Percentiles rank a stretch among this genome's conserved stretches.
These are phyloP conservation scores for Calliopum simillimum DNA, from an alignment of 2,888 invertebrate species.

Conservation along the genomic window DNA sequence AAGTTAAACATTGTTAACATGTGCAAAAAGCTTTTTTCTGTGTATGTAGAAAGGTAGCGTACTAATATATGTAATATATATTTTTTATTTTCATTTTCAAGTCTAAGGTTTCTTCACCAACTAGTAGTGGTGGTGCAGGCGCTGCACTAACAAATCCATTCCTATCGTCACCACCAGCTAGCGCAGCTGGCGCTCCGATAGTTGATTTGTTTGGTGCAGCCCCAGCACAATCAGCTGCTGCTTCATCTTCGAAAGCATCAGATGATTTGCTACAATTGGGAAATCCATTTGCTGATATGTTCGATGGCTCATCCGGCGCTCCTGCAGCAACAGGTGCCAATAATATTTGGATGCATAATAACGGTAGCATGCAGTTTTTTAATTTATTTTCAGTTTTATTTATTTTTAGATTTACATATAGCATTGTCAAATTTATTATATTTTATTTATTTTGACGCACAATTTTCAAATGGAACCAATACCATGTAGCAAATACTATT, in stretches of 20 bases:
- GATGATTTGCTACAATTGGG: conserved; percentile 90
- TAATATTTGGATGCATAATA: conserved; percentile 69
- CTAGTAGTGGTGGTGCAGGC: conserved; percentile 71
- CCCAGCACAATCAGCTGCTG: conserved; percentile 61
- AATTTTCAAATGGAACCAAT: too few relatives aligned
- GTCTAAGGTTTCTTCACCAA: conserved; percentile 85
- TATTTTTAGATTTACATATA: conserved; percentile 28
- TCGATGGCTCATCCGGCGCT: conserved; percentile 79
- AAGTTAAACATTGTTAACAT: conserved; percentile 44
- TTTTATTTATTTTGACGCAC: too few relatives aligned
- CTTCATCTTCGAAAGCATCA: conserved; percentile 75
- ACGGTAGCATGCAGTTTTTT: conserved; percentile 68
- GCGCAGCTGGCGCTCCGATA: conserved; percentile 72
- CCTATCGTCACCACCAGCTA: conserved; percentile 77
- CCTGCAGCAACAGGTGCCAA: conserved; percentile 62
- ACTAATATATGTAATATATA: too few relatives aligned
- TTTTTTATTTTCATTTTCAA: conserved; percentile 57
- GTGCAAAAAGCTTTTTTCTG: not conserved
- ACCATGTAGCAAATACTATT: too few relatives aligned
- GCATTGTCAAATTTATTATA: not conserved
- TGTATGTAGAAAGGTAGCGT: not conserved
- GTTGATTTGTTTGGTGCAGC: conserved; percentile 81
- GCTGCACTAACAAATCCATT: conserved; percentile 85
- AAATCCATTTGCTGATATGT: conserved; percentile 93
- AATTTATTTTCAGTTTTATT: conserved; percentile 48